Evolutionary conservation across 2,888 invertebrate species (phyloP), one percentile per base, ranked within the genome.

Genomic region (Meliscaeva auricollis): DNA sequence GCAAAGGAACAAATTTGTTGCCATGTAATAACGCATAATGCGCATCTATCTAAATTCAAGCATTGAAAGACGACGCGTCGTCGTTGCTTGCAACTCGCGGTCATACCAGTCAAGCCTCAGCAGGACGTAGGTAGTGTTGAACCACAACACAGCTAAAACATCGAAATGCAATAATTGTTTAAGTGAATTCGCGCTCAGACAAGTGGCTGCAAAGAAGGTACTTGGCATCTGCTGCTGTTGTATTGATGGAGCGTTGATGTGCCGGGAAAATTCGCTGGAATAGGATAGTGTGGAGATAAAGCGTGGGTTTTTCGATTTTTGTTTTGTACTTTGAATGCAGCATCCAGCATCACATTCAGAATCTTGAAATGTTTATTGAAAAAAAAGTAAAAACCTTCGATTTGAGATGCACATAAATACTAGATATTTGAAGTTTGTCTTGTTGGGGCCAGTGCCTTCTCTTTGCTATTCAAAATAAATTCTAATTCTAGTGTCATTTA

Each of bases 141-240:
- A 6, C 38, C 26, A 38, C 1, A 4, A 26, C 17, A 15, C 13
- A 4, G 44, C 35, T 58, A 41, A 76, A 85, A 85, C 85, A 85
- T 60, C 76, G 76, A 81, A 85, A 81, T 56, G 85, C 85, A 85
- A 85, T 81, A 81, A 85, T 85, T 85, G 81, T 85, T 84, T 41
- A 84, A 74, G 30, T 79, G 69, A 79, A 79, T 50, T 56, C 56
- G 35, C 44, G 73, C 46, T 17, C 69, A 44, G 66, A 70, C 79
- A 83, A 83, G 83, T 80, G 84, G 64, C 35, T 22, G 66, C 58
- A 41, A 7, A 32, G 56, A 56, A 54, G 52, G 44, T 62, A 58
- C 73, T 66, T 30, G 30, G 38, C 9, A 38, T 9, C 30, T 56
- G 50, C 44, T 73, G 77, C 46, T 84, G 70, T n/a, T 52, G 50